Conservation (phyloP, 2,888 invertebrate species). For the Philereme transversata region DNA sequence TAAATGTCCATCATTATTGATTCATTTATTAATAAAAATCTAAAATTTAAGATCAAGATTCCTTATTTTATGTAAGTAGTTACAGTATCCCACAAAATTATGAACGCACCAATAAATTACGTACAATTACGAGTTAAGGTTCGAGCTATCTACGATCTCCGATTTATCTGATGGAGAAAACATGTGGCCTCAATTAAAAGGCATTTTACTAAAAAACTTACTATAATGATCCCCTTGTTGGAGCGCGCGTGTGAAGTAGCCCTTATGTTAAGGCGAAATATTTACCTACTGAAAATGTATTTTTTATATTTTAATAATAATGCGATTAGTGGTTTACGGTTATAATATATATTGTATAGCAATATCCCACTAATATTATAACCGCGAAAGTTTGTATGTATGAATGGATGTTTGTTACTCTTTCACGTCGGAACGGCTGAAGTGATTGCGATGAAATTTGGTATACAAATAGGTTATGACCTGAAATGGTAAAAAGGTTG, state of each 20-base stretch:
- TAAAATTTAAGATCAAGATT: neutral
- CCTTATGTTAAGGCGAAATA: constrained; percentile 57
- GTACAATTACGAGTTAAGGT: constrained; percentile 51
- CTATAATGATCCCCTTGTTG: constrained; percentile 59
- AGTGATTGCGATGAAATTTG: too few relatives aligned
- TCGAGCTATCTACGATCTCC: constrained; percentile 59
- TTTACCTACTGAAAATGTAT: neutral
- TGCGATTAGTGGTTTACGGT: too few relatives aligned
- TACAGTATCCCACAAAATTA: constrained; percentile 41
- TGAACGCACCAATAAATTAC: constrained; percentile 46
- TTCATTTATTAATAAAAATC: too few relatives aligned
- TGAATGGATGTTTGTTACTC: too few relatives aligned
- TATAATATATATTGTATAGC: too few relatives aligned
- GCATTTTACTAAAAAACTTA: constrained; percentile 57
- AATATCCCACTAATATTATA: too few relatives aligned
- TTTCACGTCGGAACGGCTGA: too few relatives aligned
- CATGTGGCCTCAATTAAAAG: constrained; percentile 76
- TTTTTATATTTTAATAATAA: too few relatives aligned
- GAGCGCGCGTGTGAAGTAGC: constrained; percentile 58
- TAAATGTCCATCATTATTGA: too few relatives aligned
- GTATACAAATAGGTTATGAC: too few relatives aligned
- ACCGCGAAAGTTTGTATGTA: too few relatives aligned
- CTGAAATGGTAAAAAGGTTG: too few relatives aligned
- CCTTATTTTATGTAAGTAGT: neutral
- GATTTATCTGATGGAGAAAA: constrained; percentile 65